Evolutionary conservation across 2,888 invertebrate genomes (phyloP), one percentile per base, ranked within the genome.

Genomic region (Conistra vaccinii): DNA sequence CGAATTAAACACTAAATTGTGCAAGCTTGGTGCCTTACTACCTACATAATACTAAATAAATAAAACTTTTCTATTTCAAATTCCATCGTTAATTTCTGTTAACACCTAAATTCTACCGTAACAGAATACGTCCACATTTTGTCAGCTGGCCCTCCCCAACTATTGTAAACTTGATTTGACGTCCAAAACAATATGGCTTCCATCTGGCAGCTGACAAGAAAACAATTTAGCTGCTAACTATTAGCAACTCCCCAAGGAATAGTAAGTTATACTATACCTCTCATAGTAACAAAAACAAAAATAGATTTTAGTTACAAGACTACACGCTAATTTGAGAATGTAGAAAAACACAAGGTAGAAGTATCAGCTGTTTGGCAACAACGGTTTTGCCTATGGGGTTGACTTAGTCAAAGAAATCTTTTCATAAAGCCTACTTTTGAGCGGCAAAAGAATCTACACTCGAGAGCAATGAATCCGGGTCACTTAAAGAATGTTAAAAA

Each of bases 131-230:
- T 39, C 80, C 53, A 76, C 83, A 77, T 70, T 71, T 81, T 77
- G 79, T 84, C 89, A 90, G 87, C 84, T 85, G 87, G 76, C 73
- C 79, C 85, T 76, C 86, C 88, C 88, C 77, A 87, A 86, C 88
- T 90, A 89, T 85, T 91, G 89, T 90, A 90, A 91, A 92, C 91
- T 91, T 89, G 89, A 88, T 90, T 87, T 91, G 88, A 89, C 88
- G 89, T 87, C 85, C 89, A 89, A 87, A 90, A 89, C 90, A 91
- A 91, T 91, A 91, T 90, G 87, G 87, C 90, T 86, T 81, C 88
- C 93, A 93, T 93, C 92, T 93, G 92, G 88, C 86, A 82, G 76
- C 87, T 88, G 90, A 90, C 92, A 90, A 87, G 91, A 88, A 90
- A 92, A 91, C 91, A 89, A 91, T 93, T 90, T 90, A 79, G 80